phyloP scores from a whole-genome alignment of 2,797 vertebrate genomes.

The Sebastes diploproa region DNA sequence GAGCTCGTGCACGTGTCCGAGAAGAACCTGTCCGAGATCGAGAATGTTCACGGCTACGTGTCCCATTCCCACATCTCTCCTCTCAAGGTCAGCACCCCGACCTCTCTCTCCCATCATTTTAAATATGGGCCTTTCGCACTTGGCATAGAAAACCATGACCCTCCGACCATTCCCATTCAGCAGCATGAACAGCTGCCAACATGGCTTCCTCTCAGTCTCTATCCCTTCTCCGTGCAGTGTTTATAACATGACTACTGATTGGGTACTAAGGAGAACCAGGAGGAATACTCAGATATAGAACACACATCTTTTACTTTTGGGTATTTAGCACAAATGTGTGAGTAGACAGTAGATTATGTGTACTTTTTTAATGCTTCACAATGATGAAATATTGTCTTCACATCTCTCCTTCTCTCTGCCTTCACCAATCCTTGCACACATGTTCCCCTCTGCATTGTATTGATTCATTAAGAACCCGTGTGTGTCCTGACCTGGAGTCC shows the following conservation, averaged over 20 bases:
- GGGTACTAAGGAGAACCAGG: neutral
- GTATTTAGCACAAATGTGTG: neutral
- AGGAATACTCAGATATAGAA: neutral
- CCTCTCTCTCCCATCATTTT: neutral
- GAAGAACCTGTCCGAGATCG: conserved; percentile 97
- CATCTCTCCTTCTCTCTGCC: neutral
- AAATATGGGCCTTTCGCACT: neutral
- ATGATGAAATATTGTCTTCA: neutral
- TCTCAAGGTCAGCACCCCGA: conserved; percentile 87
- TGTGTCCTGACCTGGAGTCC: conserved; percentile 10
- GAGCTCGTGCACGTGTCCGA: conserved; percentile 96
- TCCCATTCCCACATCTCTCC: conserved; percentile 97
- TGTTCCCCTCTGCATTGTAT: conserved; percentile 16
- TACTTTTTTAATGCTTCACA: neutral
- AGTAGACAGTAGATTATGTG: neutral
- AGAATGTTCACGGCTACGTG: conserved; percentile 97
- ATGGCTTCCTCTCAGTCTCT: neutral
- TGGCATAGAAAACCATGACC: neutral
- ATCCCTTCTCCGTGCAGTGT: neutral
- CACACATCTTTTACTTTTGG: neutral
- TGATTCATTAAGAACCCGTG: conserved; percentile 4
- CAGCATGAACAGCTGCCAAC: conserved; percentile 20
- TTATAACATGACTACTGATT: neutral
- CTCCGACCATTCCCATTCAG: neutral
- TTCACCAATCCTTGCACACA: conserved; percentile 11